phyloP scores from a whole-genome alignment of 1,140 invertebrate species.

The Drosophila elegans region DNA sequence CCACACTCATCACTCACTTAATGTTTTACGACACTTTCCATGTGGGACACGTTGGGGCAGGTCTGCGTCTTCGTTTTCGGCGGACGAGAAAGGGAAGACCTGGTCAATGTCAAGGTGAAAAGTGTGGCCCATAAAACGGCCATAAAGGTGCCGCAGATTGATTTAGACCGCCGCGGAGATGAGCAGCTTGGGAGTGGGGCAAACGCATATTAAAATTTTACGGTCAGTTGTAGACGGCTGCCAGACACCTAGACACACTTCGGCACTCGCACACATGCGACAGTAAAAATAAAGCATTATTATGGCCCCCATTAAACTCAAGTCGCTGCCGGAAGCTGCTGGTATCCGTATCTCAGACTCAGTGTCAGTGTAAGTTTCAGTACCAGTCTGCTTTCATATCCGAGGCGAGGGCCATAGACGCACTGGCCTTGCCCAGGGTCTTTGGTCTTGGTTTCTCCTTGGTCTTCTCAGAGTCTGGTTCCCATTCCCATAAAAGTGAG shows the following conservation, averaged over 20 bases:
- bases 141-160: constrained; percentile 80
- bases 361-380: background rate
- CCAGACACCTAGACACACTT: constrained; percentile 73
- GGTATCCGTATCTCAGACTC: constrained; percentile 20
- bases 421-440: constrained; percentile 39
- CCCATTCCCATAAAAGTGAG: constrained; percentile 53
- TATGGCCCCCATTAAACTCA: constrained; percentile 73
- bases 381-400: background rate
- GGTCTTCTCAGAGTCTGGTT: constrained; percentile 12
- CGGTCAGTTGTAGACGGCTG: constrained; percentile 68
- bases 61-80: constrained; percentile 36
- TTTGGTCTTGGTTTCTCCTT: constrained; percentile 15
- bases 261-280: constrained; percentile 59
- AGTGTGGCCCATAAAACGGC: constrained; percentile 73
- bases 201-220: constrained; percentile 76
- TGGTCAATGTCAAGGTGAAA: constrained; percentile 81
- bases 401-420: constrained; percentile 29
- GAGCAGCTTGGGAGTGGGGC: background rate
- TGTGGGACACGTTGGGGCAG: constrained; percentile 77
- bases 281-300: constrained; percentile 83
- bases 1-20: constrained; percentile 56
- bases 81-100: constrained; percentile 11
- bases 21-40: constrained; percentile 74
- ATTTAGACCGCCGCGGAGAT: constrained; percentile 44
- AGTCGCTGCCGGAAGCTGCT: constrained; percentile 70